phyloP scores from a whole-genome alignment of 2,888 invertebrate genomes.

The Linhomoeus sp. region DNA sequence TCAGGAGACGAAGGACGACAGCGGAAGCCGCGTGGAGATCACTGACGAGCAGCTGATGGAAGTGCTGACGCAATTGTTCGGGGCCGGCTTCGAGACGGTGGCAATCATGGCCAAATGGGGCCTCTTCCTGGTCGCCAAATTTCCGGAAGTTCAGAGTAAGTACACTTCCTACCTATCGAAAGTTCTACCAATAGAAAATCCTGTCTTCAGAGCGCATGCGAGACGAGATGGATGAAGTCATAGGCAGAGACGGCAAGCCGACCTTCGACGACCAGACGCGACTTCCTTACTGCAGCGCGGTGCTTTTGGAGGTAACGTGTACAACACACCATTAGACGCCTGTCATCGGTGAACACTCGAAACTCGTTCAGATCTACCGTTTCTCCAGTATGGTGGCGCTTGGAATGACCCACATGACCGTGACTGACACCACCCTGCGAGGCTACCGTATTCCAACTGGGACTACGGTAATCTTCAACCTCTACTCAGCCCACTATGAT shows the following conservation, averaged over 20 bases:
- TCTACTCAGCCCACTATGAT: conserved; percentile 15
- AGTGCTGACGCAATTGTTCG: conserved; percentile 3
- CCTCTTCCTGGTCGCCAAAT: conserved; percentile 1
- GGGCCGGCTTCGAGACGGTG: conserved; percentile 7
- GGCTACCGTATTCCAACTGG: conserved; percentile 16
- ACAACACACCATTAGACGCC: too few relatives aligned
- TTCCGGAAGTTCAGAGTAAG: conserved; percentile 1
- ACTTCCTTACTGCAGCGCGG: too few relatives aligned
- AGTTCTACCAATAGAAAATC: not conserved
- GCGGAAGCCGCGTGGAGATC: too few relatives aligned
- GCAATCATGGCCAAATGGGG: conserved; percentile 3
- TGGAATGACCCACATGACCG: conserved; percentile 14
- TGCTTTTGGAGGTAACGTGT: too few relatives aligned
- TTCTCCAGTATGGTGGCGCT: conserved; percentile 12
- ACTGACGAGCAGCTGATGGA: not conserved
- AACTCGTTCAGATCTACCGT: conserved; percentile 3
- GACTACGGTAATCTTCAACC: conserved; percentile 11
- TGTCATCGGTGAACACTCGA: too few relatives aligned
- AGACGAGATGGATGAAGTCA: conserved; percentile 3
- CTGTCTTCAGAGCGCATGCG: not conserved
- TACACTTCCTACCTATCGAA: not conserved
- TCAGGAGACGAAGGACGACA: too few relatives aligned
- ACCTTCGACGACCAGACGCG: not conserved
- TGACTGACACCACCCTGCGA: conserved; percentile 10
- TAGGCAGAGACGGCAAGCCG: not conserved